These are phyloP conservation scores for Hippoglossus hippoglossus DNA, from an alignment of 2,797 vertebrate species.

Conservation along the genomic window DNA sequence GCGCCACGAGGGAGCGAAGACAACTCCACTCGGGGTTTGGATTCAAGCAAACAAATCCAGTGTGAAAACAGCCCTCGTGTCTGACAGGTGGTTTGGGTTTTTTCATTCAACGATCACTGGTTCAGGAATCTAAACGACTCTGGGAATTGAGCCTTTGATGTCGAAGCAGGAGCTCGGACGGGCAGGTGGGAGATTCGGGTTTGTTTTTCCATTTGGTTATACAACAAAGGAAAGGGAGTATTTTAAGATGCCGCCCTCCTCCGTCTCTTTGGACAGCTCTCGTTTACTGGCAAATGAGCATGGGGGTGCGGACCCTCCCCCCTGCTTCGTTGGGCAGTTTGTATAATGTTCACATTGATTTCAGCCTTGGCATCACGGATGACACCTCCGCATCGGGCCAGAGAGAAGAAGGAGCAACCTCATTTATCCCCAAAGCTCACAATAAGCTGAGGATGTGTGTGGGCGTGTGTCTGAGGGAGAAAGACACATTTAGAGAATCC, in stretches of 20 bases:
- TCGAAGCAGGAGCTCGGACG: slow-evolving; percentile 13
- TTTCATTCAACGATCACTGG: background rate
- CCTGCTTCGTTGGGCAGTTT: slow-evolving; percentile 49
- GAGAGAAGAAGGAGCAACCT: slow-evolving; percentile 61
- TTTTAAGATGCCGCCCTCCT: slow-evolving; percentile 57
- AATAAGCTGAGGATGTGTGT: slow-evolving; percentile 30
- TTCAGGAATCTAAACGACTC: slow-evolving; percentile 11
- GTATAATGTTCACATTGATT: slow-evolving; percentile 62
- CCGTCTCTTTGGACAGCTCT: slow-evolving; percentile 54
- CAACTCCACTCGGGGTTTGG: slow-evolving; percentile 1
- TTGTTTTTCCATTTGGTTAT: slow-evolving; percentile 45
- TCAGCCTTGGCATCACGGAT: slow-evolving; percentile 55
- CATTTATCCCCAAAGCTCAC: slow-evolving; percentile 59
- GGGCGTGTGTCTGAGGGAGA: slow-evolving; percentile 1
- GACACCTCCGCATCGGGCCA: slow-evolving; percentile 60
- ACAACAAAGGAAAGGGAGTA: slow-evolving; percentile 53
- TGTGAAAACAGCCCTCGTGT: background rate
- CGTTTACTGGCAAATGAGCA: slow-evolving; percentile 49
- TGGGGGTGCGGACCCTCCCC: slow-evolving; percentile 42
- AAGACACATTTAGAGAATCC: slow-evolving; percentile 6
- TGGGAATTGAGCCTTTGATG: slow-evolving; percentile 32
- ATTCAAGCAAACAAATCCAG: slow-evolving; percentile 17
- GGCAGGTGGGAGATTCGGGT: slow-evolving; percentile 37
- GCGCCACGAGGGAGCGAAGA: background rate
- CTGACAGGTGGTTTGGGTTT: slow-evolving; percentile 33